Evolutionary conservation across 2,888 invertebrate species (phyloP).

Genomic region (Melipona beecheii): DNA sequence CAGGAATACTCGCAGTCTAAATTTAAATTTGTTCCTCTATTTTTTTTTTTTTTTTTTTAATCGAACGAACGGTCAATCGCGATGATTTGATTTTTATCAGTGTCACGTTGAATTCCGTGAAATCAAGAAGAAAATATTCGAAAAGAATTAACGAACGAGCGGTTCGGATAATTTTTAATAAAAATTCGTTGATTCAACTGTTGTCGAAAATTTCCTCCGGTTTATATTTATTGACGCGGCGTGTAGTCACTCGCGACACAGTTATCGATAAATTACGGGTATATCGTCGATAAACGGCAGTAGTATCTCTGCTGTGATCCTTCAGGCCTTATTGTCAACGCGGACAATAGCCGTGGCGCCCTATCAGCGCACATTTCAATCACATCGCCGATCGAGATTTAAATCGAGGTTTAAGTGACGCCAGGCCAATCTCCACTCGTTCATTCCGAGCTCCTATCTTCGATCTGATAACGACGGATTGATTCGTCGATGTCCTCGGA

Average conservation of each 20-base stretch:
- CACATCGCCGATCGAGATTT: constrained; percentile 60
- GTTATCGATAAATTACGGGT: constrained; percentile 38
- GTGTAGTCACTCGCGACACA: constrained; percentile 1
- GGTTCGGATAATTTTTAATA: background rate
- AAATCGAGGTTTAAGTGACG: constrained; percentile 61
- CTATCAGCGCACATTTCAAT: constrained; percentile 61
- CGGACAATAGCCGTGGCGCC: constrained; percentile 50
- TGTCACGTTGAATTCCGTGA: background rate
- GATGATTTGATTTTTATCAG: background rate
- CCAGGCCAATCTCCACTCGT: constrained; percentile 45
- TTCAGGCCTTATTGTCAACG: constrained; percentile 62
- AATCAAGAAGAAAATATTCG: background rate
- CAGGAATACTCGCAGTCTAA: background rate
- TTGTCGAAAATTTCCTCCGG: no score
- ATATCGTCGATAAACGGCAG: constrained; percentile 19
- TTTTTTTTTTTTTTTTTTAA: background rate
- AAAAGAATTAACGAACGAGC: background rate
- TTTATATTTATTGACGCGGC: background rate
- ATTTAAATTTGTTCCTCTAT: no score
- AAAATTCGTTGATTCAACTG: background rate
- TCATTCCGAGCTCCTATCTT: constrained; percentile 42
- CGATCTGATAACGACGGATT: constrained; percentile 49
- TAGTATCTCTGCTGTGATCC: constrained; percentile 40
- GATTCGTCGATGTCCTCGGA: constrained; percentile 48
- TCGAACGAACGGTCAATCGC: background rate